These are phyloP conservation scores for Ophion costatus DNA, from an alignment of 2,888 invertebrate genomes.

Conservation along the genomic window DNA sequence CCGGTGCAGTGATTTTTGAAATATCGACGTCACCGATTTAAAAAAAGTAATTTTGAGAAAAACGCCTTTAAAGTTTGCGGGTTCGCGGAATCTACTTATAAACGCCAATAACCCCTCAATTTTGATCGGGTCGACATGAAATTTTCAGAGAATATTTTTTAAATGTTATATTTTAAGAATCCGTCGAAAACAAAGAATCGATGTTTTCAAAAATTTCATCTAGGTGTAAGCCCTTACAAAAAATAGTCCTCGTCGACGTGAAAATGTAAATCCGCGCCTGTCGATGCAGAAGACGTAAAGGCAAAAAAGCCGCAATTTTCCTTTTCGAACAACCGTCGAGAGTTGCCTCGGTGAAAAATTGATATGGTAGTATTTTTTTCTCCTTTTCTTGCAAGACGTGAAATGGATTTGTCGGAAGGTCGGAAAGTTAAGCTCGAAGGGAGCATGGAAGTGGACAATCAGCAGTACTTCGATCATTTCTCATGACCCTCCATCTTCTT, in stretches of 20 bases:
- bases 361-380: background rate
- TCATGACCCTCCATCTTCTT: constrained; percentile 16
- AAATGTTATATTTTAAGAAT: too few species aligned
- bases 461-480: constrained; percentile 20
- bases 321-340: too few species aligned
- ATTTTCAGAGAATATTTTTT: too few species aligned
- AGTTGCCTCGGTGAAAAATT: too few species aligned
- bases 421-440: background rate
- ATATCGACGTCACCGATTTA: too few species aligned
- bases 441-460: constrained; percentile 33
- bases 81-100: too few species aligned
- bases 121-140: too few species aligned
- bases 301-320: background rate
- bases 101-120: too few species aligned
- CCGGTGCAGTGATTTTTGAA: too few species aligned
- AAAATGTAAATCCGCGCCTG: background rate
- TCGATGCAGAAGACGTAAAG: too few species aligned
- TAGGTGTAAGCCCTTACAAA: background rate
- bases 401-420: constrained; percentile 1
- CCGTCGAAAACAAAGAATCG: background rate
- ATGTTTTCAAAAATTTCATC: background rate
- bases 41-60: too few species aligned
- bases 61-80: too few species aligned
- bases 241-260: background rate
- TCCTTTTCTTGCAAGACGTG: background rate